Evolutionary conservation across 2,888 invertebrate species (phyloP), one percentile per base, ranked within the genome.

Genomic region (Calameuta filiformis): DNA sequence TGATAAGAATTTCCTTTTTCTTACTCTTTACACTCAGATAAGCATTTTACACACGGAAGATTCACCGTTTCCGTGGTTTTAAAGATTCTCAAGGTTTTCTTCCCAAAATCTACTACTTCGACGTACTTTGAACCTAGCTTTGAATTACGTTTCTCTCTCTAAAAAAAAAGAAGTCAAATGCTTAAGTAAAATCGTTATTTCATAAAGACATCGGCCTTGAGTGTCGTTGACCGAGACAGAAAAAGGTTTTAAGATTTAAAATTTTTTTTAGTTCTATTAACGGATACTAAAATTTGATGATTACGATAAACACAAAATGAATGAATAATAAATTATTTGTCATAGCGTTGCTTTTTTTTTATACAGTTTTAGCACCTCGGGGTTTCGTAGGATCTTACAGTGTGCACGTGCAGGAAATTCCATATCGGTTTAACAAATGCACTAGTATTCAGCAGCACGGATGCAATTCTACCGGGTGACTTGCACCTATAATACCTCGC

Each of bases 111-210:
- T 56, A 56, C 56, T 23, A 56, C 23, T 6, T 56, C 6, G 9
- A 23, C 23, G 23, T 2, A 23, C 56, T 23, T 56, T 56, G 56
- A 56, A 23, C 56, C 23, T 23, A 56, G 56, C 56, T 56, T 56
- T 56, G 56, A 56, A 56, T 56, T 56, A 56, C 15, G 23, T 56
- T 23, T 56, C 56, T 56, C 23, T 35, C 0, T 3, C n/a, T 12
- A 35, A 9, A 23, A 40, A 56, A 56, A 33, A 80, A 80, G 79
- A 83, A 82, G 83, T 82, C 81, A 81, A 83, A 85, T 79, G 83
- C 80, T 84, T 79, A 79, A 78, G 81, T 79, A 83, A 83, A 87
- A 88, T 86, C 83, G 85, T 87, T 83, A 85, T 86, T 86, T 82
- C 77, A 74, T 81, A 80, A 82, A 83, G 81, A 79, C 83, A 82